phyloP scores from a whole-genome alignment of 2,888 invertebrate genomes.

The Pterostichus niger region DNA sequence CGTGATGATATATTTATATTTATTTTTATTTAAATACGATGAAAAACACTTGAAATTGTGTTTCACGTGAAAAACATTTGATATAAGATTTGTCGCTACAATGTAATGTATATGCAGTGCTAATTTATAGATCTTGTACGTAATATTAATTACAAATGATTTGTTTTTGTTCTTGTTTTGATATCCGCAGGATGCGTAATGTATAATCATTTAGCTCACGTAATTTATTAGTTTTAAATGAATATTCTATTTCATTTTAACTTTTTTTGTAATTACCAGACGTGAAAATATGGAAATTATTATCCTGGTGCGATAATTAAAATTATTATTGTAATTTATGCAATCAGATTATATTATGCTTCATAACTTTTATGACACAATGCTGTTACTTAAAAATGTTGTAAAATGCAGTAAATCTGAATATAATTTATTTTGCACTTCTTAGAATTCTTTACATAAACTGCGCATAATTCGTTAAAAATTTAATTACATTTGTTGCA shows the following conservation, averaged over 20 bases:
- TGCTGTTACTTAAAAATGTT: too few relatives aligned
- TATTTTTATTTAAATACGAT: too few relatives aligned
- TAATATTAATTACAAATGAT: conserved; percentile 42
- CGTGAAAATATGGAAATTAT: conserved; percentile 27
- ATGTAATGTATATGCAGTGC: background rate
- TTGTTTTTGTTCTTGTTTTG: conserved; percentile 47
- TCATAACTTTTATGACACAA: background rate
- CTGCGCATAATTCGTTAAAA: too few relatives aligned
- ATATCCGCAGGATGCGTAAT: conserved; percentile 43
- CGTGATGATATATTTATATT: too few relatives aligned
- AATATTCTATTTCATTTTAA: conserved; percentile 44
- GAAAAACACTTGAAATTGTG: background rate
- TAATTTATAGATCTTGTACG: conserved; percentile 33
- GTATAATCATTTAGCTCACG: conserved; percentile 30
- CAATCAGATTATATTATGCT: background rate
- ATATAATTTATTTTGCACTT: too few relatives aligned
- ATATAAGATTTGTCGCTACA: too few relatives aligned
- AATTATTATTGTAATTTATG: conserved; percentile 12
- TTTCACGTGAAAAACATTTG: background rate
- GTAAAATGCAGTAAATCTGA: too few relatives aligned
- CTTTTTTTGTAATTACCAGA: conserved; percentile 17
- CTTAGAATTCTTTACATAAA: too few relatives aligned
- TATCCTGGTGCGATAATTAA: background rate
- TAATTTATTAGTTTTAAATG: conserved; percentile 52
- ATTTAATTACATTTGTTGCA: too few relatives aligned